Conservation (phyloP, 2,797 vertebrate species). For the Phaenicophaeus curvirostris region DNA sequence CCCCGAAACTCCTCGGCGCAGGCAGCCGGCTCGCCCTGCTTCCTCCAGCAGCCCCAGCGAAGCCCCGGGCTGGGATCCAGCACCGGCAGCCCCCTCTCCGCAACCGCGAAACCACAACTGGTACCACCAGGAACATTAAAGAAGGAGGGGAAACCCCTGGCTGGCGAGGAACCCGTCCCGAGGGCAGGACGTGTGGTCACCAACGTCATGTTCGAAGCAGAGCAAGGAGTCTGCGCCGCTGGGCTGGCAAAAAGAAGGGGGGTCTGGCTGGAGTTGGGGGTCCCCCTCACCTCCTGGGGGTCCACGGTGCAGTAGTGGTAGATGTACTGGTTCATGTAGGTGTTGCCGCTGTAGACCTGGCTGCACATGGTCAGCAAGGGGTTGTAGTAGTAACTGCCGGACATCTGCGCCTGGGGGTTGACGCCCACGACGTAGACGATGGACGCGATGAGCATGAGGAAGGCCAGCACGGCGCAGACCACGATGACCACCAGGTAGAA, state of each 20-base stretch:
- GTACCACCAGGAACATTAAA: neutral
- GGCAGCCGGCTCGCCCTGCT: neutral
- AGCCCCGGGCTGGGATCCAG: neutral
- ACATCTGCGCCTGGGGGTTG: conserved; percentile 88
- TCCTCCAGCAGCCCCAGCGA: neutral
- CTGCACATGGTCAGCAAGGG: conserved; percentile 86
- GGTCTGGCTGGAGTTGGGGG: neutral
- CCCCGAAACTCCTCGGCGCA: neutral
- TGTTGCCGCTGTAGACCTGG: conserved; percentile 73
- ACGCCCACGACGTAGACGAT: conserved; percentile 89
- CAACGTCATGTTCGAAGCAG: accelerated
- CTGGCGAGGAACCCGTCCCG: neutral
- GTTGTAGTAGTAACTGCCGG: conserved; percentile 82
- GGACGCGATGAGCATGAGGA: conserved; percentile 84
- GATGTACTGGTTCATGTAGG: conserved; percentile 84
- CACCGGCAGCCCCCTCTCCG: neutral
- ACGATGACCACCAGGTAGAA: conserved; percentile 85
- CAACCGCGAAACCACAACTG: accelerated
- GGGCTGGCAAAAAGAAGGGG: neutral
- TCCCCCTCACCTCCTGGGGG: conserved; percentile 84
- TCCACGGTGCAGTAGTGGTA: conserved; percentile 91
- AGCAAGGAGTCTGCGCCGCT: neutral
- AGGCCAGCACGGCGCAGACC: conserved; percentile 78
- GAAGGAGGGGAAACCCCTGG: accelerated
- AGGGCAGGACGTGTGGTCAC: neutral